Conservation (phyloP, 2,888 invertebrate species). For the Hyposoter dolosus region DNA sequence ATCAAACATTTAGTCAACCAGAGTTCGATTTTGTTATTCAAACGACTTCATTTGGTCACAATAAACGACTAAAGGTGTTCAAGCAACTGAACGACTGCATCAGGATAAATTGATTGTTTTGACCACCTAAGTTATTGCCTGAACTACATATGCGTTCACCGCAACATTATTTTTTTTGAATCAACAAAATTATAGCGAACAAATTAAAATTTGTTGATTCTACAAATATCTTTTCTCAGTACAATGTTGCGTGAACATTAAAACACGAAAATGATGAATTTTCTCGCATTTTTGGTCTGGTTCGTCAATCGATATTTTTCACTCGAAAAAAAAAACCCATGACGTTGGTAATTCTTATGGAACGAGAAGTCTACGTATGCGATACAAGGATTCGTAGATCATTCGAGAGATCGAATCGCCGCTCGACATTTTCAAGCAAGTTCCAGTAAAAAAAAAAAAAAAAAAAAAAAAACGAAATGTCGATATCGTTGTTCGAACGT, state of each 20-base stretch:
- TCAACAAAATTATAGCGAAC: too few species aligned
- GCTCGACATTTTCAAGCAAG: conserved; percentile 11
- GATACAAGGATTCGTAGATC: conserved; percentile 4
- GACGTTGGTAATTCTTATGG: not conserved
- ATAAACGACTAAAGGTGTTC: too few species aligned
- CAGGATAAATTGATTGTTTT: too few species aligned
- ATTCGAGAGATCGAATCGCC: conserved; percentile 20
- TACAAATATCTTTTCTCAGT: too few species aligned
- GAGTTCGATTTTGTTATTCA: too few species aligned
- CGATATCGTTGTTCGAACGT: conserved; percentile 55
- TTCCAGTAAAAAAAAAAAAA: not conserved
- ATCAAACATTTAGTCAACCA: too few species aligned
- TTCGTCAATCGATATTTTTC: not conserved
- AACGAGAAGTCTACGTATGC: not conserved
- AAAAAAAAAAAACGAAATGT: conserved; percentile 13
- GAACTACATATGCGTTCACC: too few species aligned
- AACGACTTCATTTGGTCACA: too few species aligned
- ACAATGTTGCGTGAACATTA: not conserved
- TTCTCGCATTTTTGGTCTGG: not conserved
- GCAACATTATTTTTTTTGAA: too few species aligned
- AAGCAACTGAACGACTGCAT: too few species aligned
- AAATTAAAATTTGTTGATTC: too few species aligned
- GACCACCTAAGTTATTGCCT: too few species aligned
- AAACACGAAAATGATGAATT: not conserved
- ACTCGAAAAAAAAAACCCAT: not conserved